Percentiles rank a stretch among this genome's conserved stretches.
These are phyloP conservation scores for Crepidodera aurea DNA, from an alignment of 2,888 invertebrate genomes.

Conservation along the genomic window DNA sequence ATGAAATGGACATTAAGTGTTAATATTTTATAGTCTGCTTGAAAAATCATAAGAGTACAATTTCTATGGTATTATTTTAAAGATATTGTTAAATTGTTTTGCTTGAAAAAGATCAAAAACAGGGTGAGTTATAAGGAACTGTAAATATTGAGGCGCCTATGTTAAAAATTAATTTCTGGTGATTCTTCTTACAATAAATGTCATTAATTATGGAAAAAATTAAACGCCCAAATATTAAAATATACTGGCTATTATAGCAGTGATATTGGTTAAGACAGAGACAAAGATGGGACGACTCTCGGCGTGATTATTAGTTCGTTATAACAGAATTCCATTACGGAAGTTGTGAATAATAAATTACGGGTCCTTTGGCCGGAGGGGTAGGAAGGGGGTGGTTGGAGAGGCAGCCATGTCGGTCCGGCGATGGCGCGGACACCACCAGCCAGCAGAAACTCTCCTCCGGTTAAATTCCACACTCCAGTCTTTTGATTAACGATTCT, in stretches of 20 bases:
- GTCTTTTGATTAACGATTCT: slow-evolving; percentile 58
- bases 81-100: too few species aligned
- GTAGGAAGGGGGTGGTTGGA: slow-evolving; percentile 56
- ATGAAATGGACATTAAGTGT: too few species aligned
- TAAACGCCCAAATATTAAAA: too few species aligned
- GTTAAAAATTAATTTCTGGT: too few species aligned
- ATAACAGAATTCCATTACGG: slow-evolving; percentile 57
- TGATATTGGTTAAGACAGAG: slow-evolving; percentile 14
- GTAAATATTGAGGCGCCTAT: too few species aligned
- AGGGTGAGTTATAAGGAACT: too few species aligned
- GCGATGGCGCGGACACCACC: slow-evolving; percentile 63
- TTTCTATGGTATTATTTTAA: too few species aligned
- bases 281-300: slow-evolving; percentile 20
- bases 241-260: neutral
- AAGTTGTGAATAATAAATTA: slow-evolving; percentile 61
- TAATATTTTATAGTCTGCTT: too few species aligned
- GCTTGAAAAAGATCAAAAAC: too few species aligned
- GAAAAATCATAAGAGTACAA: too few species aligned
- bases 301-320: slow-evolving; percentile 53
- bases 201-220: too few species aligned
- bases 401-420: slow-evolving; percentile 67
- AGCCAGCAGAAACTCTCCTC: slow-evolving; percentile 44
- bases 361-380: slow-evolving; percentile 44
- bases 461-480: slow-evolving; percentile 40
- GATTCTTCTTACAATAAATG: too few species aligned